Evolutionary conservation across 2,797 vertebrate genomes (phyloP).

Genomic region (Rhinogobio ventralis): DNA sequence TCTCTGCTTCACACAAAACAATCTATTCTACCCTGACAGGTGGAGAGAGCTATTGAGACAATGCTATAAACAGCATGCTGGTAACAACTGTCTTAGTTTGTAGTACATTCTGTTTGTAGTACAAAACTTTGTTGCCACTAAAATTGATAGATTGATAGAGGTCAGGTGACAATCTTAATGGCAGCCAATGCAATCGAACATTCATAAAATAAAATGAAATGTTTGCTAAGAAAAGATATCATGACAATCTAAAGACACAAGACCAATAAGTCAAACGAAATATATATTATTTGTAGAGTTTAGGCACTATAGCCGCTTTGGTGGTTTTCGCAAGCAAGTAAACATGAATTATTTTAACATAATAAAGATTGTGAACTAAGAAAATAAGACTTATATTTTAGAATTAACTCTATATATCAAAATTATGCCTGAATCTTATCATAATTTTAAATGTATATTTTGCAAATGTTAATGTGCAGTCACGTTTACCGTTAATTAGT

Average conservation of each 20-base stretch:
- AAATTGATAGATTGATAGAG: not conserved
- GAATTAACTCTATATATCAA: not conserved
- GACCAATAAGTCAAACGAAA: too few species aligned
- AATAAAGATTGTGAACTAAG: not conserved
- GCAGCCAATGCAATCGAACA: too few species aligned
- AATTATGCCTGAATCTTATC: not conserved
- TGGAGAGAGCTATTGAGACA: slow-evolving; percentile 22
- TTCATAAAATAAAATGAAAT: not conserved
- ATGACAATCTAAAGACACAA: not conserved
- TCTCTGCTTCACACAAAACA: slow-evolving; percentile 45
- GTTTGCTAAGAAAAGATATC: not conserved
- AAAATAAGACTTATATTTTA: not conserved
- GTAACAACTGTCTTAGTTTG: slow-evolving; percentile 1
- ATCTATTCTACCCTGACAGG: slow-evolving; percentile 28
- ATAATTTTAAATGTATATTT: not conserved
- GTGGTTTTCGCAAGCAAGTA: too few species aligned
- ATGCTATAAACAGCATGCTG: slow-evolving; percentile 16
- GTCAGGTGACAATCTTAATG: not conserved
- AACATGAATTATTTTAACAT: not conserved
- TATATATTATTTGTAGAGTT: too few species aligned
- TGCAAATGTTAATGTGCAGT: not conserved
- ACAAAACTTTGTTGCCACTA: not conserved
- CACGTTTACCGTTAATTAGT: not conserved
- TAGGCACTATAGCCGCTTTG: not conserved
- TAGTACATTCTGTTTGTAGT: not conserved